Conservation (phyloP, 2,113 vertebrate genomes). For the Perognathus longimembris region DNA sequence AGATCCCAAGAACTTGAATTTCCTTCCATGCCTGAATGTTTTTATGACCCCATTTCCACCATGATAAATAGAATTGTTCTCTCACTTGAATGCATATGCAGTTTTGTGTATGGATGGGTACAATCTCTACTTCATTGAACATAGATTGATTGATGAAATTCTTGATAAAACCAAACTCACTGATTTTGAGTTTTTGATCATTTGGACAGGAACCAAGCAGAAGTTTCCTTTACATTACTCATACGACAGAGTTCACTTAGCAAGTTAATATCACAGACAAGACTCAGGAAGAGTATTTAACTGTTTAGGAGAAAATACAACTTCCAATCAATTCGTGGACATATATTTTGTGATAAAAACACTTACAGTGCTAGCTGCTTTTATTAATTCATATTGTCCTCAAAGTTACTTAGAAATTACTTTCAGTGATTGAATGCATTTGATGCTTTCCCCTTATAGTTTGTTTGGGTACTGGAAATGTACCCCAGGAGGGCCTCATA, state of each 20-base stretch:
- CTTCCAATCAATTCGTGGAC: background rate
- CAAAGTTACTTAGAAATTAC: background rate
- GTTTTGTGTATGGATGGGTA: slow-evolving; percentile 37
- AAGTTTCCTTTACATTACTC: slow-evolving; percentile 49
- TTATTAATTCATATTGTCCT: slow-evolving; percentile 30
- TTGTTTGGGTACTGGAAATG: background rate
- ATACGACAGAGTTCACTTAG: background rate
- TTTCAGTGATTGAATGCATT: slow-evolving; percentile 12
- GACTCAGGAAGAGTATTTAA: slow-evolving; percentile 50
- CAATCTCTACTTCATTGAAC: slow-evolving; percentile 28
- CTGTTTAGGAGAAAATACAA: slow-evolving; percentile 34
- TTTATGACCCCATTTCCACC: slow-evolving; percentile 34
- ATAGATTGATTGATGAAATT: slow-evolving; percentile 51
- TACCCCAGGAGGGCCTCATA: background rate
- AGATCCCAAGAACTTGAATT: slow-evolving; percentile 50
- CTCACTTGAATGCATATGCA: slow-evolving; percentile 16
- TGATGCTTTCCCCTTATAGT: background rate
- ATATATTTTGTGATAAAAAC: slow-evolving; percentile 6
- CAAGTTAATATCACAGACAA: slow-evolving; percentile 45
- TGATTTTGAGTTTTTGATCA: slow-evolving; percentile 49
- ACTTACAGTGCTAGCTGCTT: slow-evolving; percentile 35
- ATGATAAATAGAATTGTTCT: slow-evolving; percentile 49
- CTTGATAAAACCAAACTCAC: slow-evolving; percentile 52
- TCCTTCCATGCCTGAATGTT: slow-evolving; percentile 45
- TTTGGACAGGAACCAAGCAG: slow-evolving; percentile 2